A percentile compares a stretch with the other conserved stretches of the same genome.
Evolutionary conservation across 2,888 invertebrate species (phyloP).

Genomic region (Limnephilus auricula): DNA sequence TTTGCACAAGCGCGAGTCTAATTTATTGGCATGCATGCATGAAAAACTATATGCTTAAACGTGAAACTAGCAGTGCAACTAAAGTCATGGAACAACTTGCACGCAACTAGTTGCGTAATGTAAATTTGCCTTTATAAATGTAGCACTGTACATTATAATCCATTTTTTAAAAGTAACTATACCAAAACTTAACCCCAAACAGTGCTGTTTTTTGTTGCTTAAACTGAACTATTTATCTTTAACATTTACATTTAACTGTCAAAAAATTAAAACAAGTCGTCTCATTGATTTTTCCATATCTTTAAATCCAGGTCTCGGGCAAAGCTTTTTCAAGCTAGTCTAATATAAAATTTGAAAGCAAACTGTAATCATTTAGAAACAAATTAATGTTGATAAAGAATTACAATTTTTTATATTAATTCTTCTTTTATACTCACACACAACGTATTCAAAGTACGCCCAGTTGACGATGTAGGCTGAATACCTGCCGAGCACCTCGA

Average conservation of each 20-base stretch:
- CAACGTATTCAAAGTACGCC: slow-evolving; percentile 85
- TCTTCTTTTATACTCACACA: slow-evolving; percentile 77
- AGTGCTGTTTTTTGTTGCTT: background rate
- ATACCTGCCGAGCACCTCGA: slow-evolving; percentile 80
- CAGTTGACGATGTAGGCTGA: slow-evolving; percentile 82
- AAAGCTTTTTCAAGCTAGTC: background rate
- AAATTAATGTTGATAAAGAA: background rate
- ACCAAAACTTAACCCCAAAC: background rate
- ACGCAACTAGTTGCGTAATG: too few species aligned
- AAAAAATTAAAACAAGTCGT: background rate
- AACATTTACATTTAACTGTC: background rate
- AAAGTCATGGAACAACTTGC: too few species aligned
- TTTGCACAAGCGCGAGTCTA: too few species aligned
- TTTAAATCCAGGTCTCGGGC: background rate
- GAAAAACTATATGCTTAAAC: too few species aligned
- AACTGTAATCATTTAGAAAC: too few species aligned
- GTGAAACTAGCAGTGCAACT: too few species aligned
- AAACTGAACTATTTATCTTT: too few species aligned
- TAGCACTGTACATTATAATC: too few species aligned
- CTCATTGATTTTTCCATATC: background rate
- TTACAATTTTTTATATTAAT: background rate
- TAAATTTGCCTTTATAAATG: too few species aligned
- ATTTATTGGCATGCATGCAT: too few species aligned
- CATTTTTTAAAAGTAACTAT: too few species aligned
- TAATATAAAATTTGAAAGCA: background rate